These are phyloP conservation scores for Hormiphora californensis DNA, from an alignment of 37 sponge, comb jelly and placozoan species.

Conservation along the genomic window DNA sequence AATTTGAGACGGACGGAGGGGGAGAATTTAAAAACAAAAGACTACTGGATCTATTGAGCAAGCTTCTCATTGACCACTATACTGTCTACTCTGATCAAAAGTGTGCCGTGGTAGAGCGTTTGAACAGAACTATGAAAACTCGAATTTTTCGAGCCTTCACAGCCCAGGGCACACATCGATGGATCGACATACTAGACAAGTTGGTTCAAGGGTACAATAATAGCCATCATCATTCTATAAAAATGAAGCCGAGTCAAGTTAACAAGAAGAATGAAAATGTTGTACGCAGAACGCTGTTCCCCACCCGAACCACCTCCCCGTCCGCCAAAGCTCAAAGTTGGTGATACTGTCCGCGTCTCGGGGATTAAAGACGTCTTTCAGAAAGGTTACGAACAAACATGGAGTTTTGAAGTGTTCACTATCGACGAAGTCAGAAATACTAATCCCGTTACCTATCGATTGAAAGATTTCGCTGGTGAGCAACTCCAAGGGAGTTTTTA, in stretches of 20 bases:
- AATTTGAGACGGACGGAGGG: neutral
- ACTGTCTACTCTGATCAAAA: neutral
- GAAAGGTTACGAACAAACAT: conserved; percentile 24
- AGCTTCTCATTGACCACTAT: neutral
- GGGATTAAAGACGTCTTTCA: neutral
- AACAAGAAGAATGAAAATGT: neutral
- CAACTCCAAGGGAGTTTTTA: neutral
- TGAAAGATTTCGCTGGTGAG: neutral
- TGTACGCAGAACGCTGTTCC: neutral
- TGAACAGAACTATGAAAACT: neutral
- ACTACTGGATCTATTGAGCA: neutral
- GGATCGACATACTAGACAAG: neutral
- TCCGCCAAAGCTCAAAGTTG: conserved; percentile 3
- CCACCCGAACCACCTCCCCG: neutral
- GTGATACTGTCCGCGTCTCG: neutral
- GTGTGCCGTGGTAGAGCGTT: neutral
- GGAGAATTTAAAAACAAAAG: neutral
- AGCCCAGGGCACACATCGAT: neutral
- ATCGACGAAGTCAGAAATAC: neutral
- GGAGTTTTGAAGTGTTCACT: conserved; percentile 10
- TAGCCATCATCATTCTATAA: conserved; percentile 6
- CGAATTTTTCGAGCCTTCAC: conserved; percentile 5
- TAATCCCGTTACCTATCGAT: neutral
- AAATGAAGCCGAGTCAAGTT: neutral
- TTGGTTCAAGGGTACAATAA: neutral